phyloP scores from a whole-genome alignment of 2,113 vertebrate species.

The Apteryx owenii region DNA sequence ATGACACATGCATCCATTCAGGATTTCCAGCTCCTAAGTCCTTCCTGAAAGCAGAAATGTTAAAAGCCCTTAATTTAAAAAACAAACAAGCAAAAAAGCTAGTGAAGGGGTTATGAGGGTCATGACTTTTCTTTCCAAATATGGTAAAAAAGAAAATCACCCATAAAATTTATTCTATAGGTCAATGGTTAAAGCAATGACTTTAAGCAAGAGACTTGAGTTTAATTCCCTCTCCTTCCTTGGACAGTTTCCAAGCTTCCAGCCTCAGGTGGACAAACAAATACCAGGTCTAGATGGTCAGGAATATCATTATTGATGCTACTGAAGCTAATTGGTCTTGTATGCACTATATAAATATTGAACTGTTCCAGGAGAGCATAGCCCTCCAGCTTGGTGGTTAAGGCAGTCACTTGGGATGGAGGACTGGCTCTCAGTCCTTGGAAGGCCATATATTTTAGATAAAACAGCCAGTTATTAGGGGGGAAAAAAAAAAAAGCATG shows the following conservation, averaged over 20 bases:
- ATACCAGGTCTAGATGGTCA: accelerated
- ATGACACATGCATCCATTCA: neutral
- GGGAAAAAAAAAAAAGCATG: neutral
- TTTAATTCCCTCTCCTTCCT: neutral
- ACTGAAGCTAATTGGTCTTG: neutral
- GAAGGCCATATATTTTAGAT: neutral
- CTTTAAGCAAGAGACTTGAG: neutral
- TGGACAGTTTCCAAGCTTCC: neutral
- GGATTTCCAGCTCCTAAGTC: neutral
- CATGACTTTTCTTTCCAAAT: neutral
- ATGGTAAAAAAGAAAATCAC: neutral
- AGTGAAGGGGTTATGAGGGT: neutral
- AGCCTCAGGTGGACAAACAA: neutral
- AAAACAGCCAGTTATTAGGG: neutral
- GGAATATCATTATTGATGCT: neutral
- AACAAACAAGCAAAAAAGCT: neutral
- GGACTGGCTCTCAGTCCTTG: neutral
- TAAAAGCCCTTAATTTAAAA: neutral
- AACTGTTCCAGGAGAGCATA: neutral
- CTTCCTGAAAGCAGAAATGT: neutral
- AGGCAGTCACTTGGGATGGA: neutral
- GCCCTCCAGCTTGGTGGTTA: neutral
- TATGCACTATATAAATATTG: neutral
- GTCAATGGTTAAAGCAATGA: neutral
- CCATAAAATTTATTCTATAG: neutral